These are phyloP conservation scores for Entelurus aequoreus DNA, from an alignment of 2,113 vertebrate species.

Conservation along the genomic window DNA sequence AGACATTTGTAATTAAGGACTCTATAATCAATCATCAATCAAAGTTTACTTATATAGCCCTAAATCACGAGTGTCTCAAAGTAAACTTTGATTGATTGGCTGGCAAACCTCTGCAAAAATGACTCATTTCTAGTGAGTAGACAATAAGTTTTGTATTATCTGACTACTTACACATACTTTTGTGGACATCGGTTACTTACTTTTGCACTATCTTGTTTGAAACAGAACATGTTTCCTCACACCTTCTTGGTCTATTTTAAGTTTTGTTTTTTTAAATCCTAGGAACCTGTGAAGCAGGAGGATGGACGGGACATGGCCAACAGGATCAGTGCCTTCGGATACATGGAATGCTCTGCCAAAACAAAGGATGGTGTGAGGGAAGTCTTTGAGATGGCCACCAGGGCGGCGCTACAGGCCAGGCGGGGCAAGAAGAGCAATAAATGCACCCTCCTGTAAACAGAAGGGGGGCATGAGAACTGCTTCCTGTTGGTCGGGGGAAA, in stretches of 20 bases:
- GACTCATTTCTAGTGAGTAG: too few relatives aligned
- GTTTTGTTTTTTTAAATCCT: neutral
- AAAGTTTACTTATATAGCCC: too few relatives aligned
- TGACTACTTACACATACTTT: too few relatives aligned
- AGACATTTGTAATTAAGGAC: too few relatives aligned
- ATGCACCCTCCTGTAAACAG: conserved; percentile 75
- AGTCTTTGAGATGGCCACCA: conserved; percentile 85
- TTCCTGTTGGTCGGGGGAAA: conserved; percentile 15
- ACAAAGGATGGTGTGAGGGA: conserved; percentile 83
- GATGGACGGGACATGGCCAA: conserved; percentile 83
- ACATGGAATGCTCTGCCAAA: conserved; percentile 86
- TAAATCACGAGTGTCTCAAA: too few relatives aligned
- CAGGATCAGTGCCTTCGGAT: conserved; percentile 80
- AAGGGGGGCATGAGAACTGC: conserved; percentile 52
- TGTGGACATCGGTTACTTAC: too few relatives aligned
- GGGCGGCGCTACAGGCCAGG: conserved; percentile 80
- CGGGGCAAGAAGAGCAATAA: conserved; percentile 76
- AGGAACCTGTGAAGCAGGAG: conserved; percentile 83
- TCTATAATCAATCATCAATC: too few relatives aligned
- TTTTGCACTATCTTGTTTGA: too few relatives aligned
- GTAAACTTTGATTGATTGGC: too few relatives aligned
- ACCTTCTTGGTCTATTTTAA: neutral
- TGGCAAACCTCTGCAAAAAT: too few relatives aligned
- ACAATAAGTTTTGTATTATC: too few relatives aligned
- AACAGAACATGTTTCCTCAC: neutral